phyloP scores from a whole-genome alignment of 2,113 vertebrate genomes.

The Hemichromis elongatus region DNA sequence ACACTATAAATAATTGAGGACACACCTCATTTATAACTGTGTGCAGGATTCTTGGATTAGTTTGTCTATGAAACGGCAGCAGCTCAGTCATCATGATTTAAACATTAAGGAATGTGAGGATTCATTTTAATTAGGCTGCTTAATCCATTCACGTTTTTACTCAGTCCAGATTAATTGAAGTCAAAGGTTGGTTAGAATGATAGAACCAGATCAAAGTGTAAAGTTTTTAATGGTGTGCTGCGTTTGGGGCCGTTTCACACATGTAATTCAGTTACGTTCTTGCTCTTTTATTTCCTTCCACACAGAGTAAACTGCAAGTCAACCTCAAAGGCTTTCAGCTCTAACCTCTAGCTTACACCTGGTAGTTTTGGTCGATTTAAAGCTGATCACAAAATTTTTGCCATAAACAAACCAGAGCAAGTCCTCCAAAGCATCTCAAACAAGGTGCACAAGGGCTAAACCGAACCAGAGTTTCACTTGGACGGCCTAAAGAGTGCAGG shows the following conservation, averaged over 20 bases:
- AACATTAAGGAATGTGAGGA: neutral
- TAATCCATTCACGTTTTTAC: neutral
- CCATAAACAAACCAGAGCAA: neutral
- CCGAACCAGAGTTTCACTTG: neutral
- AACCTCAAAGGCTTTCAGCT: neutral
- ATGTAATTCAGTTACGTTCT: neutral
- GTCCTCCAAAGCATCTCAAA: neutral
- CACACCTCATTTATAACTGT: neutral
- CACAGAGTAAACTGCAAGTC: neutral
- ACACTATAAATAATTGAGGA: neutral
- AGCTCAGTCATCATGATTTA: neutral
- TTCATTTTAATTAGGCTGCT: neutral
- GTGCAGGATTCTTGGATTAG: neutral
- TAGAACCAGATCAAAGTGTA: neutral
- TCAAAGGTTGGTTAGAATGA: neutral
- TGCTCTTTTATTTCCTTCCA: neutral
- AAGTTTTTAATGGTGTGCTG: accelerated
- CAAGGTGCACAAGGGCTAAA: too few species aligned
- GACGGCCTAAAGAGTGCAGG: neutral
- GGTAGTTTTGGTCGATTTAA: neutral
- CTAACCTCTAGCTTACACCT: neutral
- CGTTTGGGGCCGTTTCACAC: neutral
- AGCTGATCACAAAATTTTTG: neutral
- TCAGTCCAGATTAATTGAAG: neutral
- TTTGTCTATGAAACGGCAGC: neutral